Evolutionary conservation across 2,797 vertebrate genomes (phyloP).

Genomic region (Margarornis squamiger): DNA sequence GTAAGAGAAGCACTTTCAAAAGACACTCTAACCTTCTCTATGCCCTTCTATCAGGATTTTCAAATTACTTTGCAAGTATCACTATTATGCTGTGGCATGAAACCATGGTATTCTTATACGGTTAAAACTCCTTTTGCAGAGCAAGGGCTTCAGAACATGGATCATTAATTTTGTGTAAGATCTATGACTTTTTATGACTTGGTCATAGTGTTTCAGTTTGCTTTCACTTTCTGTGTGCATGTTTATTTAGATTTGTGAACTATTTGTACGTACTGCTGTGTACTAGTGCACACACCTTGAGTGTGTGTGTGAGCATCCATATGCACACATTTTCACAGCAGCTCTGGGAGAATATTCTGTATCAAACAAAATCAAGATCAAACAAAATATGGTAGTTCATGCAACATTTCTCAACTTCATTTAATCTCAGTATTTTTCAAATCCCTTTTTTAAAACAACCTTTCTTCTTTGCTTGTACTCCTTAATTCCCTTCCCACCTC

Average conservation of each 20-base stretch:
- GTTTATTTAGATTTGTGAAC: not conserved
- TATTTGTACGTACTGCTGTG: not conserved
- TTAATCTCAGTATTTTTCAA: constrained; percentile 1
- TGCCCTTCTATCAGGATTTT: not conserved
- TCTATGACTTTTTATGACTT: not conserved
- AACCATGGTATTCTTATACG: not conserved
- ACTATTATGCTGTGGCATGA: not conserved
- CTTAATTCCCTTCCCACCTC: not conserved
- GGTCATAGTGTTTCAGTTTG: not conserved
- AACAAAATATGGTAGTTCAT: not conserved
- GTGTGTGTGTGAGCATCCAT: not conserved
- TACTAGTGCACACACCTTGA: not conserved
- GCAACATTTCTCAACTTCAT: not conserved
- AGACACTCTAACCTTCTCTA: not conserved
- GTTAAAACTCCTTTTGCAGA: not conserved
- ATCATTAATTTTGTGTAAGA: not conserved
- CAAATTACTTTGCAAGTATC: not conserved
- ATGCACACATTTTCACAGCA: not conserved
- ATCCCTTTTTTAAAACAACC: not conserved
- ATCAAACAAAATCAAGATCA: constrained; percentile 19
- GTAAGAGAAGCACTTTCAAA: not conserved
- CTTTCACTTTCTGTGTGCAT: not conserved
- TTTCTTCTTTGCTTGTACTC: not conserved
- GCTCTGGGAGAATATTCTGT: not conserved
- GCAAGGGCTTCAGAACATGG: not conserved